Evolutionary conservation across 2,797 vertebrate species (phyloP), one percentile per base, ranked within the genome.

Genomic region (Mormyrus proboscirostris): DNA sequence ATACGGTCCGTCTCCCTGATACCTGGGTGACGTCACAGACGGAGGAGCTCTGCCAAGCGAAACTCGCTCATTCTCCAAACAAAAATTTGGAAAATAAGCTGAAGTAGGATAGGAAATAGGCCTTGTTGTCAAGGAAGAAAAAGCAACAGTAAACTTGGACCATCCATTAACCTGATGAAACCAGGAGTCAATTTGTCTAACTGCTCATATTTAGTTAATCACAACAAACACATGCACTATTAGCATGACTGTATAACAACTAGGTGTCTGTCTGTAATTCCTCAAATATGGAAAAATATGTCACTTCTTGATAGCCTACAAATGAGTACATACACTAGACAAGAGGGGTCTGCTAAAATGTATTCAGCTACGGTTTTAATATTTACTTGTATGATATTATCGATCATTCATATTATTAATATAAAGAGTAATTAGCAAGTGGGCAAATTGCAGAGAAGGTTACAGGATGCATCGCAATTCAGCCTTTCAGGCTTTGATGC

Each of bases 221-320:
- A 16, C 85, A 86, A 86, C 5, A 57, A 29, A 86, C 12, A 16
- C 22, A n/a, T 50, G 22, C 50, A 57, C 4, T 86, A 33, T 55
- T n/a, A 19, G 55, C 84, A 86, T 85, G 19, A 25, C 62, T 69
- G 49, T 53, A 55, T 16, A 33, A 55, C 51, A 55, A 57, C 2
- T 16, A 53, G 19, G 47, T 51, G 22, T 33, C 33, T 86, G 50
- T 86, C 47, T 33, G 14, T 57, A 55, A 38, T 38, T 33, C 14
- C 29, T 53, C n/a, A 86, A 86, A 86, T 55, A 86, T 86, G 25
- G 29, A 57, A 86, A 86, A 86, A 55, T 86, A 25, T 86, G 50
- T 19, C 50, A 57, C 25, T 57, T 49, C 25, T 12, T 53, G 49
- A 53, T 19, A 38, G 22, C 25, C 51, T 55, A 53, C 29, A 53